Conservation (phyloP, 2,113 vertebrate genomes). For the Typhlomys cinereus region DNA sequence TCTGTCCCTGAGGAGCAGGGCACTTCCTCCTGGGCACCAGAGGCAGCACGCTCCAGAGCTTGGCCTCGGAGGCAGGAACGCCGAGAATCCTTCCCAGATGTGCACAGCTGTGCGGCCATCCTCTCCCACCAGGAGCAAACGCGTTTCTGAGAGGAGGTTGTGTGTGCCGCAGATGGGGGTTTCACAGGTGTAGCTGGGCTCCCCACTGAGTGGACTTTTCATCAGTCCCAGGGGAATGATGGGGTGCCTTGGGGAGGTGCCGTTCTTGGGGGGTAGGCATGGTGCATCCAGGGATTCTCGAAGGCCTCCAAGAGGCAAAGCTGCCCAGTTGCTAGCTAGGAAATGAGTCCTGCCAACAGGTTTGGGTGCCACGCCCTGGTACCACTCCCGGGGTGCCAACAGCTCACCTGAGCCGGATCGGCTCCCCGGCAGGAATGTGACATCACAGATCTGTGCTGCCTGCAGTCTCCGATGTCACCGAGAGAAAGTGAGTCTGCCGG, state of each 20-base stretch:
- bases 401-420: no score
- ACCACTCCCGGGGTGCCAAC: background rate
- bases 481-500: rapidly evolving
- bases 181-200: no score
- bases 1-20: background rate
- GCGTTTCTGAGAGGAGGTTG: background rate
- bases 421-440: rapidly evolving
- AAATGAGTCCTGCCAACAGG: background rate
- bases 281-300: background rate
- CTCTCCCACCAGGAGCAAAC: rapidly evolving
- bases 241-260: no score
- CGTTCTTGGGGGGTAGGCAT: background rate
- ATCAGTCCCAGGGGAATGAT: background rate
- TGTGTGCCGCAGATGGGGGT: background rate
- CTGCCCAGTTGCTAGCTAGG: rapidly evolving
- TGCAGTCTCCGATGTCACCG: no score
- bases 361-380: no score
- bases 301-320: background rate
- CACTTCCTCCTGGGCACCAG: background rate
- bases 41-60: background rate
- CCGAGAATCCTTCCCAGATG: rapidly evolving
- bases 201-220: background rate
- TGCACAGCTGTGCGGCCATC: rapidly evolving
- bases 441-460: rapidly evolving
- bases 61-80: no score